Percentiles rank a stretch among this genome's conserved stretches.
phyloP scores from a whole-genome alignment of 2,888 invertebrate species.

The Pherbina coryleti region DNA sequence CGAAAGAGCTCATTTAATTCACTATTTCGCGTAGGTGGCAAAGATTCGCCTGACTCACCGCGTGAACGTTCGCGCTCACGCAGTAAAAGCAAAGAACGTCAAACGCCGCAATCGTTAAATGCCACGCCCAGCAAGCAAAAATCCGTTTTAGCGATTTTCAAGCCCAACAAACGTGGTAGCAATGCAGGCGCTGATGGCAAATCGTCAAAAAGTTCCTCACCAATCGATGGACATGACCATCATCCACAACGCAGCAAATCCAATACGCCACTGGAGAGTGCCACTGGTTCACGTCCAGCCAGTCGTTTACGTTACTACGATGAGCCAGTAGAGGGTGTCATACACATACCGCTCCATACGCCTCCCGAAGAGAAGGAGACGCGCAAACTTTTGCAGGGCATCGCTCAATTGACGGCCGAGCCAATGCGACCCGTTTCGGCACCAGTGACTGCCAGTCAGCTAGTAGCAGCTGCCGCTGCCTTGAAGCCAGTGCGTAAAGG shows the following conservation, averaged over 20 bases:
- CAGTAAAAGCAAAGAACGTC: constrained; percentile 77
- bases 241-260: constrained; percentile 68
- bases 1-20: constrained; percentile 87
- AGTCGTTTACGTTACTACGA: constrained; percentile 74
- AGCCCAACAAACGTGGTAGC: constrained; percentile 72
- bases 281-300: constrained; percentile 60
- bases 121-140: constrained; percentile 76
- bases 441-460: constrained; percentile 57
- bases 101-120: constrained; percentile 68
- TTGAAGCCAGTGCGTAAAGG: constrained; percentile 52
- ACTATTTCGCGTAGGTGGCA: constrained; percentile 72
- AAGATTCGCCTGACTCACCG: constrained; percentile 71
- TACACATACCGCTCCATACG: constrained; percentile 82
- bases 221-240: constrained; percentile 60
- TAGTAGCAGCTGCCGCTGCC: constrained; percentile 59
- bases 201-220: constrained; percentile 70
- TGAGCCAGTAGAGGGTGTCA: constrained; percentile 74
- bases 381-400: constrained; percentile 61
- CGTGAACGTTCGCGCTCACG: constrained; percentile 70
- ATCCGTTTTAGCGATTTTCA: constrained; percentile 78
- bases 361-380: constrained; percentile 76
- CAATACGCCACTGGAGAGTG: constrained; percentile 68
- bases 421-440: constrained; percentile 57
- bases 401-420: constrained; percentile 58
- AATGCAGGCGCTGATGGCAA: constrained; percentile 56